Conservation (phyloP, 2,888 invertebrate species). For the Chymomyza fuscimana region DNA sequence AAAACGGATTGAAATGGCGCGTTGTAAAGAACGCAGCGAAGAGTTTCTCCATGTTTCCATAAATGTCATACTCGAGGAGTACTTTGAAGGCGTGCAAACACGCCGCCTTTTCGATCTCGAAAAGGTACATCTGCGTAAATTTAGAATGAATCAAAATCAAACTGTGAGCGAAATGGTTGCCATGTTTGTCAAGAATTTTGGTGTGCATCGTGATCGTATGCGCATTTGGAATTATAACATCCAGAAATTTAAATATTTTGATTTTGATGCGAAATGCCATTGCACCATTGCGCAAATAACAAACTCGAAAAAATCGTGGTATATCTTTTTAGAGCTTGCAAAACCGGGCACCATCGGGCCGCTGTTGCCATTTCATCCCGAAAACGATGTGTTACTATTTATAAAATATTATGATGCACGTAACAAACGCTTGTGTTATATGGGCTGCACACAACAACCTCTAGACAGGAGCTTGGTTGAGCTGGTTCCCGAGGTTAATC, state of each 20-base stretch:
- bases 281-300: constrained; percentile 83
- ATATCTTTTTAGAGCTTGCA: constrained; percentile 93
- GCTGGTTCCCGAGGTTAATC: constrained; percentile 91
- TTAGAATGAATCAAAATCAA: constrained; percentile 94
- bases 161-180: constrained; percentile 92
- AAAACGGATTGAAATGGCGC: constrained; percentile 84
- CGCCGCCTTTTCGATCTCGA: constrained; percentile 97
- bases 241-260: constrained; percentile 88
- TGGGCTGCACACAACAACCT: constrained; percentile 93
- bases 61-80: constrained; percentile 89
- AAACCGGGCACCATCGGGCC: constrained; percentile 84
- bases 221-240: constrained; percentile 91
- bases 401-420: constrained; percentile 92
- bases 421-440: constrained; percentile 94
- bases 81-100: constrained; percentile 96
- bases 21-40: constrained; percentile 92
- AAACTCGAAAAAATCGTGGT: constrained; percentile 88
- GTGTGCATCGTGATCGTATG: constrained; percentile 92
- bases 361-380: constrained; percentile 93
- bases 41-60: constrained; percentile 85
- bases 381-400: constrained; percentile 84
- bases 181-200: constrained; percentile 92
- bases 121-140: constrained; percentile 89
- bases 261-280: constrained; percentile 88
- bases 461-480: constrained; percentile 91